Evolutionary conservation across 2,113 vertebrate species (phyloP), one percentile per base, ranked within the genome.

Genomic region (Epinephelus moara): DNA sequence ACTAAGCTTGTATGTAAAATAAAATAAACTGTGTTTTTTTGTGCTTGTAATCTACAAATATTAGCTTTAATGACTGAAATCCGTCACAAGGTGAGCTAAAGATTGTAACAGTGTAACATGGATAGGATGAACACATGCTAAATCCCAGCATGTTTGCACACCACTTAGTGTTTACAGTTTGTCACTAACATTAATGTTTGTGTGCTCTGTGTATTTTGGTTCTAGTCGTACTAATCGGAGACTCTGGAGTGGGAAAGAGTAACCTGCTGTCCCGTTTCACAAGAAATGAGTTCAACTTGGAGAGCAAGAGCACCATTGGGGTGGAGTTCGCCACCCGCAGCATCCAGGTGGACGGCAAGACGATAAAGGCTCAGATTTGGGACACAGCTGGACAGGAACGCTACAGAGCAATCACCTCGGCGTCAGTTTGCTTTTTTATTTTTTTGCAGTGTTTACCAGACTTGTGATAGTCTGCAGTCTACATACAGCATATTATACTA

Each of bases 281-380:
- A 33, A 96, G 97, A 76, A 98, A 98, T 89, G 97, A 98, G 90
- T 98, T 98, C 94, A 98, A 98, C 89, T 93, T 98, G 95, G 97
- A 98, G 93, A 98, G 97, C 84, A 98, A 99, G 93, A 99, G 98
- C 94, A 99, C 98, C 94, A 99, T 99, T 0, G 98, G 98, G 0
- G 98, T 99, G 94, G 98, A 99, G 88, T 99, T 99, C 2, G 98
- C 98, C 77, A 99, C 98, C 78, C 96, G 98, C 80, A 99, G 98
- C 95, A 98, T 99, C 93, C 98, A 99, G 91, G 98, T 99, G 91
- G 98, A 99, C 0, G 96, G 97, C 81, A 99, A 98, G 94, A 99
- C 97, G 21, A 99, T 99, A 93, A 99, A 99, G 86, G 98, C 97
- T 0, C 98, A 99, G 88, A 99, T 99, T 79, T 99, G 98, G 98